Evolutionary conservation across 1,140 invertebrate species (phyloP), one percentile per base, ranked within the genome.

Genomic region (Bombus haemorrhoidalis): DNA sequence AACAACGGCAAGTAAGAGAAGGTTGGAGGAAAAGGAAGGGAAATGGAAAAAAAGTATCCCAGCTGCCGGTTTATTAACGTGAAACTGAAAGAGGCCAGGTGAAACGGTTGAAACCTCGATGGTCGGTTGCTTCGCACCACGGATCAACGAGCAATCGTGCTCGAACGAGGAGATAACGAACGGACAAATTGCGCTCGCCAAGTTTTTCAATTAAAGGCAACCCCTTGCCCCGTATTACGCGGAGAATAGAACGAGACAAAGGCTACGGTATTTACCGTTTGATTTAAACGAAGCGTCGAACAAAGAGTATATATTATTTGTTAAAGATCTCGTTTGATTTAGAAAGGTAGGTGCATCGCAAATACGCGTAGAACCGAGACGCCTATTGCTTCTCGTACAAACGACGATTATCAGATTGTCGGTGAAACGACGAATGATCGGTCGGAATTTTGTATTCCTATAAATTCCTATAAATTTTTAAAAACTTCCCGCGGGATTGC

Each of bases 201-300:
- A 94, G 85, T 93, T 93, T 94, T 94, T 93, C 91, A 92, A 94
- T 93, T 93, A 94, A 94, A 93, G 88, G 76, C 87, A 74, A 87
- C 78, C 28, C 10, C n/a, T 6, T 32, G 8, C 37, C 22, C 22
- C 9, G 5, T 28, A 9, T 39, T 53, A n/a, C 53, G 13, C 0
- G 18, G 2, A 8, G 32, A 59, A 41, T 62, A 10, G 8, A 32
- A 32, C 10, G 62, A 47, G 47, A 64, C 28, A 62, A 15, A 3
- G 9, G 8, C 59, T 15, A 13, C 3, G 5, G 9, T n/a, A 22
- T 64, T 78, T 66, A 32, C 32, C 39, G 28, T 28, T 13, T 5
- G 5, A 28, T 22, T 22, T 53, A 22, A 53, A 22, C 47, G 47
- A 53, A 53, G 47, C 47, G 47, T 53, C 47, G 15, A 22, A 53